phyloP scores from a whole-genome alignment of 1,140 invertebrate species.

The Papilio aristodemus region DNA sequence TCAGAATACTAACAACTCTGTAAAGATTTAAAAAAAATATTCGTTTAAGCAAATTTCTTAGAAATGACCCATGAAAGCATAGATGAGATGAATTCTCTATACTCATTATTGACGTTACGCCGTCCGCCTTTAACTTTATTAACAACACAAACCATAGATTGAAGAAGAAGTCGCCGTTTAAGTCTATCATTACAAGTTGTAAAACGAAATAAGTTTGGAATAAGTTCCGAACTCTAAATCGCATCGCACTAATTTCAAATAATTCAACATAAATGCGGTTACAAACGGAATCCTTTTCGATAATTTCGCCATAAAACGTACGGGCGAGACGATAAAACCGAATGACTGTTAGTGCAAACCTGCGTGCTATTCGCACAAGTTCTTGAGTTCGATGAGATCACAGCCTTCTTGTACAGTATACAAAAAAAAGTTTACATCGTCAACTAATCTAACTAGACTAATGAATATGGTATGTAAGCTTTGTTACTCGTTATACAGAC shows the following conservation, averaged over 20 bases:
- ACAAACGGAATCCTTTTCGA: conserved; percentile 1
- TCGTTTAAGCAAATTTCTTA: too few relatives aligned
- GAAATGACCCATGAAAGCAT: too few relatives aligned
- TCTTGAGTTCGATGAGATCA: neutral
- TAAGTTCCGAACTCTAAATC: conserved; percentile 9
- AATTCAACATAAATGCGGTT: conserved; percentile 2
- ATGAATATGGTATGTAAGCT: neutral
- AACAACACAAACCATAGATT: conserved; percentile 15
- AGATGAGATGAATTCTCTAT: too few relatives aligned
- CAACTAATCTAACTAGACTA: neutral
- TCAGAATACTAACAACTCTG: too few relatives aligned
- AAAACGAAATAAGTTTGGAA: conserved; percentile 27
- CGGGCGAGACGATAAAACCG: conserved; percentile 15
- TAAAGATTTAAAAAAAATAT: too few relatives aligned
- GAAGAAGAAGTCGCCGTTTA: conserved; percentile 13
- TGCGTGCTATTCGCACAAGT: neutral
- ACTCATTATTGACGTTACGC: too few relatives aligned
- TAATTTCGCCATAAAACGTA: conserved; percentile 31
- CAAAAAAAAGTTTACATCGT: neutral
- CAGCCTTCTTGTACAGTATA: neutral
- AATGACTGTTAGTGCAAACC: conserved; percentile 19
- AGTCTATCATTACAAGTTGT: conserved; percentile 30
- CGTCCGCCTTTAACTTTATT: conserved; percentile 20
- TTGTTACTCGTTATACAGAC: too few relatives aligned
- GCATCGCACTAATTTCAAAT: conserved; percentile 25